phyloP scores from a whole-genome alignment of 2,888 invertebrate genomes.

The Tetramorium bicarinatum region DNA sequence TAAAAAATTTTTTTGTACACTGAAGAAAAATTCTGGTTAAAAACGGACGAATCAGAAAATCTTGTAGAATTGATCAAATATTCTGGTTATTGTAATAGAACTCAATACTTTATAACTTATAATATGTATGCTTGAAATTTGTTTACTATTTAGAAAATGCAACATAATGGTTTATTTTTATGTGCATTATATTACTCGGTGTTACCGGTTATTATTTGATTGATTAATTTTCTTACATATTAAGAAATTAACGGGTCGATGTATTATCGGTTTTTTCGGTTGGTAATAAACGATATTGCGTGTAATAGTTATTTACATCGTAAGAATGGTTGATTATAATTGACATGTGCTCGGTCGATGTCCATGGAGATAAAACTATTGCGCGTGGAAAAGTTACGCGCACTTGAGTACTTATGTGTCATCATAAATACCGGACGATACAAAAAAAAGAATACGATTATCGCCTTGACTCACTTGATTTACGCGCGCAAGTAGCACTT shows the following conservation, averaged over 20 bases:
- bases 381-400: constrained; percentile 17
- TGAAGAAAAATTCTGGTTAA: too few relatives aligned
- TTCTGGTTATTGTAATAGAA: too few relatives aligned
- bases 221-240: neutral
- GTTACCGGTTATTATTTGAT: neutral
- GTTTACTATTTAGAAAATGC: neutral
- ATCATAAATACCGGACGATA: constrained; percentile 19
- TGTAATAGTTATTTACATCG: neutral
- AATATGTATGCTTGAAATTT: neutral
- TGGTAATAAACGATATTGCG: neutral
- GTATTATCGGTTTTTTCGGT: neutral
- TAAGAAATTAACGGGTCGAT: neutral
- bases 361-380: constrained; percentile 9
- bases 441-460: constrained; percentile 32
- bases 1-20: neutral
- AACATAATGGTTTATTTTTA: neutral
- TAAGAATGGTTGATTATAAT: neutral
- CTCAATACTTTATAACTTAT: too few relatives aligned
- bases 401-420: constrained; percentile 23
- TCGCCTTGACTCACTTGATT: constrained; percentile 41
- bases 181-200: neutral
- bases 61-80: too few relatives aligned
- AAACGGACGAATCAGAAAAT: too few relatives aligned
- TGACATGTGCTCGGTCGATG: constrained; percentile 2
- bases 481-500: constrained; percentile 26